A percentile compares a stretch with the other conserved stretches of the same genome.
Conservation (phyloP, 2,113 vertebrate species). For the Pipa parva region DNA sequence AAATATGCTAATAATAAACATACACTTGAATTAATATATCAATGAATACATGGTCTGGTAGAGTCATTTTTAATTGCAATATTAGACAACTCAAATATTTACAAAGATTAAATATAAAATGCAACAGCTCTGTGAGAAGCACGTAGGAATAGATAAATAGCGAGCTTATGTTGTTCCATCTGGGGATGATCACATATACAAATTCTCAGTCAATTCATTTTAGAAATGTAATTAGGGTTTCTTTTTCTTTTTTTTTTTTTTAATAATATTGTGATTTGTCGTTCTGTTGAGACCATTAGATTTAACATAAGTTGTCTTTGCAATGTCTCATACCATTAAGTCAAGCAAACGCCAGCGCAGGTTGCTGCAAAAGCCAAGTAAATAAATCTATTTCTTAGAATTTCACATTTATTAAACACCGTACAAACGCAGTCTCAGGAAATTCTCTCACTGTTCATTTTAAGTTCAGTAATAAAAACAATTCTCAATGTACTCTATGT, state of each 20-base stretch:
- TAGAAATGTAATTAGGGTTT: background rate
- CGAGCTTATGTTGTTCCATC: background rate
- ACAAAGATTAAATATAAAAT: no score
- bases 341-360: background rate
- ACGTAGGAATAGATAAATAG: no score
- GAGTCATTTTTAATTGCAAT: no score
- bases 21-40: no score
- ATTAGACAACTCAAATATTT: no score
- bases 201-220: background rate
- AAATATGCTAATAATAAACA: no score
- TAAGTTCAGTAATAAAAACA: slow-evolving; percentile 38
- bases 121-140: no score
- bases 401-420: background rate
- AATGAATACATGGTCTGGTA: no score
- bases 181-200: background rate
- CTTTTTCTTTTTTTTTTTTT: background rate
- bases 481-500: slow-evolving; percentile 38
- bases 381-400: background rate
- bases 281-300: background rate
- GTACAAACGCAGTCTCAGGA: slow-evolving; percentile 12
- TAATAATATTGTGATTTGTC: background rate
- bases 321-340: background rate
- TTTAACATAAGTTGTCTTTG: background rate
- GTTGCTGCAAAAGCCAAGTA: background rate
- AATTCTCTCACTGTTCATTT: slow-evolving; percentile 26